phyloP scores from a whole-genome alignment of 2,888 invertebrate species.

The Pheosia gnoma region DNA sequence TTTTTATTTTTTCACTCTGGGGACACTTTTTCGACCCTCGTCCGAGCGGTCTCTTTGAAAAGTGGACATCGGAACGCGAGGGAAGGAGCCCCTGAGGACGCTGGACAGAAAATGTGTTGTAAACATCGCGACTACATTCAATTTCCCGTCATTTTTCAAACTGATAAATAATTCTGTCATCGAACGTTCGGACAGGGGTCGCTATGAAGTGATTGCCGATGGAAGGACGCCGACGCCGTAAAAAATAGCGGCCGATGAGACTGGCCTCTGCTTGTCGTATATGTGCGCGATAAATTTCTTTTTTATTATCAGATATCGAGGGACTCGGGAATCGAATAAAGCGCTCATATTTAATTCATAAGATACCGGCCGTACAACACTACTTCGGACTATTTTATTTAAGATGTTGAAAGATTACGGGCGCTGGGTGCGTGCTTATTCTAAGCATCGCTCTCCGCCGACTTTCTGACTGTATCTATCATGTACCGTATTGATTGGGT shows the following conservation, averaged over 20 bases:
- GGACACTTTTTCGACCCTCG: constrained; percentile 84
- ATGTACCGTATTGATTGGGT: constrained; percentile 23
- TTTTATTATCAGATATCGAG: constrained; percentile 85
- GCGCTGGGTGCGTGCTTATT: constrained; percentile 60
- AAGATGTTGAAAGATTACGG: constrained; percentile 79
- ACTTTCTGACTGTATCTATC: constrained; percentile 38
- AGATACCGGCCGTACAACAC: constrained; percentile 82
- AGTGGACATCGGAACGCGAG: constrained; percentile 84
- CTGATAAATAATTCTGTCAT: constrained; percentile 85
- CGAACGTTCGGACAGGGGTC: constrained; percentile 83
- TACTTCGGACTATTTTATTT: constrained; percentile 81
- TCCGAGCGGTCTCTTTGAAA: constrained; percentile 84
- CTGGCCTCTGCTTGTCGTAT: constrained; percentile 60
- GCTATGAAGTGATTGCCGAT: constrained; percentile 83
- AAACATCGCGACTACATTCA: constrained; percentile 85
- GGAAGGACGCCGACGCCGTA: constrained; percentile 72
- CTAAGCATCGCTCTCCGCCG: constrained; percentile 48
- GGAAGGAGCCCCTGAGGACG: constrained; percentile 83
- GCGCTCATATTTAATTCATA: constrained; percentile 85
- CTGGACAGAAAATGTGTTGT: constrained; percentile 83
- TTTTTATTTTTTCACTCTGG: constrained; percentile 83
- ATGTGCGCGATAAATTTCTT: constrained; percentile 83
- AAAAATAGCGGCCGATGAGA: constrained; percentile 81
- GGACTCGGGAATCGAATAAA: constrained; percentile 84
- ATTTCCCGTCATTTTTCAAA: constrained; percentile 85